phyloP scores from a whole-genome alignment of 2,888 invertebrate species.

The Azorinus chamasolen region DNA sequence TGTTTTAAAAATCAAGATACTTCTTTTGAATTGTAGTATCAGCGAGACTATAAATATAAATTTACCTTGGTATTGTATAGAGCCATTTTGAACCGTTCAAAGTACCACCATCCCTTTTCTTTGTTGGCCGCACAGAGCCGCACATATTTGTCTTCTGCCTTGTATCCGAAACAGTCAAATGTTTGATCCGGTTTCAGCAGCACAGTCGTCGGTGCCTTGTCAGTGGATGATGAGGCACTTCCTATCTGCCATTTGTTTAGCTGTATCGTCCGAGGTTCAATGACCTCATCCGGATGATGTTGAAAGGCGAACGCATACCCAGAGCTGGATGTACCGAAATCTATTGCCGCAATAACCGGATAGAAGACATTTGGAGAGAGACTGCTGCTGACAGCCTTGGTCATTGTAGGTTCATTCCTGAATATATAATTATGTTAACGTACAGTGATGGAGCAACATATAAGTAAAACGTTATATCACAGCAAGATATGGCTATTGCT shows the following conservation, averaged over 20 bases:
- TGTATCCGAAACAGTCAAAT: constrained; percentile 36
- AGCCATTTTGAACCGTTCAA: constrained; percentile 48
- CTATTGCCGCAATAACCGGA: constrained; percentile 38
- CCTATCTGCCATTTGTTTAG: constrained; percentile 26
- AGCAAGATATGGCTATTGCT: too few relatives aligned
- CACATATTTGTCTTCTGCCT: constrained; percentile 46
- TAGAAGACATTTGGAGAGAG: too few relatives aligned
- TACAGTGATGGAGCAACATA: too few relatives aligned
- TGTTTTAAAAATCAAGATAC: too few relatives aligned
- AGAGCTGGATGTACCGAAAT: constrained; percentile 38
- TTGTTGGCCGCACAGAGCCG: constrained; percentile 14
- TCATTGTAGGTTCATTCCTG: too few relatives aligned
- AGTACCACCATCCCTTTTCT: constrained; percentile 40
- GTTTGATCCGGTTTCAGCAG: constrained; percentile 22
- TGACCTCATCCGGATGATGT: constrained; percentile 17
- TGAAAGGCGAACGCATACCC: constrained; percentile 42
- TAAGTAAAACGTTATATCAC: too few relatives aligned
- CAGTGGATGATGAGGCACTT: too few relatives aligned
- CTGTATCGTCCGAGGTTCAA: constrained; percentile 14
- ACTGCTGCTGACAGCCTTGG: too few relatives aligned
- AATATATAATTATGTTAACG: too few relatives aligned
- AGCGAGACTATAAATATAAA: too few relatives aligned
- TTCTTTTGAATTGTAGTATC: too few relatives aligned
- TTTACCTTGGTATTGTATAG: constrained; percentile 21
- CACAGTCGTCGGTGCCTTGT: constrained; percentile 37